Percentiles rank a stretch among this genome's conserved stretches.
phyloP scores from a whole-genome alignment of 2,113 vertebrate species.

The Empidonax traillii region DNA sequence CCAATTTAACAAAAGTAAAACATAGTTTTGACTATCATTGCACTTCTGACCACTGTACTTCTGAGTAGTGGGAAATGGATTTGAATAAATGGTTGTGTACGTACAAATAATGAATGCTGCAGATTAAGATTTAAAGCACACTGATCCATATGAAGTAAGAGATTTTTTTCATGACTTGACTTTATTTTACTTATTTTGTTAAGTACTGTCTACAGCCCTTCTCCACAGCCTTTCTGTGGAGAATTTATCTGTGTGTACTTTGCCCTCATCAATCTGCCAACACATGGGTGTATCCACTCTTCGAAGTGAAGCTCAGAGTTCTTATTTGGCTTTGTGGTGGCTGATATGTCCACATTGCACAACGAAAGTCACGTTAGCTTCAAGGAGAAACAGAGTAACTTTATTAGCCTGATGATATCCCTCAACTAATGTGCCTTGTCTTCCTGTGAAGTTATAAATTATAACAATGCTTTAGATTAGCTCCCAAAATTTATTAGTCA shows the following conservation, averaged over 20 bases:
- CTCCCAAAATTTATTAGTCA: neutral
- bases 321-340: neutral
- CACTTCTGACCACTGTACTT: neutral
- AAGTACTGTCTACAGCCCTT: neutral
- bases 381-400: neutral
- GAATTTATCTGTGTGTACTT: neutral
- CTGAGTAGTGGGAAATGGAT: neutral
- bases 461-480: neutral
- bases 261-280: neutral
- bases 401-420: neutral
- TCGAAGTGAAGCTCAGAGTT: neutral
- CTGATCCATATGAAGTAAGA: neutral
- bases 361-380: neutral
- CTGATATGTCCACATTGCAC: neutral
- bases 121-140: neutral
- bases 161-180: neutral
- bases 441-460: neutral
- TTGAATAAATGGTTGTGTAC: neutral
- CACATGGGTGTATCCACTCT: neutral
- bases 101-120: neutral
- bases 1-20: neutral
- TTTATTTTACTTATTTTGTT: neutral
- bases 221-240: neutral
- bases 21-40: neutral
- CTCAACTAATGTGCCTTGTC: neutral